Base-by-base conservation (phyloP, 2,797 vertebrate species). In the Hydrolagus colliei region DNA sequence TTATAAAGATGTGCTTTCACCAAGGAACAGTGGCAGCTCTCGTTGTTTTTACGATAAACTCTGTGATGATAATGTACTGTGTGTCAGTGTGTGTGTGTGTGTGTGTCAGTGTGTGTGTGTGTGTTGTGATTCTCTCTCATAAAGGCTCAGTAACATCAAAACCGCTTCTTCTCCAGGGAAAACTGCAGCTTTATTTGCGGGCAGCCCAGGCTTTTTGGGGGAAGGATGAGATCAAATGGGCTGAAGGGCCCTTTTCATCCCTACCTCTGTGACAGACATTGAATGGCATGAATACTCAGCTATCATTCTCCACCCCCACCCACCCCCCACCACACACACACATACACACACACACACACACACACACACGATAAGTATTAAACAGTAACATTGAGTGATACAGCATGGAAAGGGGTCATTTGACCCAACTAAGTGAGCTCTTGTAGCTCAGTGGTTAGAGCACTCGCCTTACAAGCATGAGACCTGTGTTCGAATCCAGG, bases 11-110 rank as follows among this genome's bases (percentile, higher is more conserved):
- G 67, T 68, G 35, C 41, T 82, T 84, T 8, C 27, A 27, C 41
- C 41, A 1, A 68, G 65, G 65, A 84, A 84, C 79, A 84, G 79
- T 84, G 79, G 79, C 79, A 84, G 68, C 18, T 11, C 65, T 63
- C 68, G 75, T 77, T 41, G 63, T 84, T 27, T 27, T 27, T 84
- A 35, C 59, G 52, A 61, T 20, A 67, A 52, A 52, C 32, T 63
- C 22, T 71, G 79, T 14, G 32, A 16, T 63, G 27, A 9, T 16
- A 80, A 32, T 80, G 12, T 32, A 32, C 27, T 27, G 78, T 52
- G 41, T 52, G 41, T 52, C 5, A 5, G 41, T 52, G 41, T 52
- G 41, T 52, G 41, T 52, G 2, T 3, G 41, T 52, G 41, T 27
- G 78, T 52, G 41, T 52, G 41, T 52, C 6, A 6, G 41, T 52